Evolutionary conservation across 2,797 vertebrate species (phyloP).

Genomic region (Spondyliosoma cantharus): DNA sequence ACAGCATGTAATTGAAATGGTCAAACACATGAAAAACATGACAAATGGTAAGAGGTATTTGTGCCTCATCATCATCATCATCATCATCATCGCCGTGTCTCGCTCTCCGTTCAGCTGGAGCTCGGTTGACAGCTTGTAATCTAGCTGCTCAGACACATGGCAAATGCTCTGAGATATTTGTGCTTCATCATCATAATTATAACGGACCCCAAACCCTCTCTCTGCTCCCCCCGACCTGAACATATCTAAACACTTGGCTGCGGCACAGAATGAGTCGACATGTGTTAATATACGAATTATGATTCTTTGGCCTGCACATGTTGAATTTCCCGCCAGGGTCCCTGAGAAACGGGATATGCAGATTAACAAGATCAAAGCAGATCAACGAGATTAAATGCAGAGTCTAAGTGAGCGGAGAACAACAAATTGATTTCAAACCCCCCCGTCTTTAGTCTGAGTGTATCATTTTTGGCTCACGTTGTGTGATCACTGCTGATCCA

Average conservation of each 20-base stretch:
- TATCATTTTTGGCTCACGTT: slow-evolving; percentile 44
- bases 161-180: slow-evolving; percentile 66
- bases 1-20: slow-evolving; percentile 83
- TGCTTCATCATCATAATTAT: slow-evolving; percentile 72
- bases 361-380: slow-evolving; percentile 64
- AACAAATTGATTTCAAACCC: slow-evolving; percentile 60
- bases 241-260: slow-evolving; percentile 50
- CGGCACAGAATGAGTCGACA: slow-evolving; percentile 51
- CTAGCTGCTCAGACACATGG: slow-evolving; percentile 49
- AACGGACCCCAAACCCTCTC: slow-evolving; percentile 22
- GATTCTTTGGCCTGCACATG: slow-evolving; percentile 46
- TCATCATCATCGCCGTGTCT: slow-evolving; percentile 67
- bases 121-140: slow-evolving; percentile 60
- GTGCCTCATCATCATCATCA: slow-evolving; percentile 72
- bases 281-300: slow-evolving; percentile 62
- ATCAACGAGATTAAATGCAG: slow-evolving; percentile 49
- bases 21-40: slow-evolving; percentile 80
- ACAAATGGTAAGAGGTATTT: slow-evolving; percentile 79
- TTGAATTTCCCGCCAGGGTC: slow-evolving; percentile 57
- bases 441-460: slow-evolving; percentile 2
- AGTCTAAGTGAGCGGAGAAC: slow-evolving; percentile 43
- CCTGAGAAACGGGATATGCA: slow-evolving; percentile 68
- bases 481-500: slow-evolving; percentile 51
- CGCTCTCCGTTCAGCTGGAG: slow-evolving; percentile 54
- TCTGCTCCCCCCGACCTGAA: neutral